Evolutionary conservation across 1,140 invertebrate genomes (phyloP), one percentile per base, ranked within the genome.

Genomic region (Atta texana): DNA sequence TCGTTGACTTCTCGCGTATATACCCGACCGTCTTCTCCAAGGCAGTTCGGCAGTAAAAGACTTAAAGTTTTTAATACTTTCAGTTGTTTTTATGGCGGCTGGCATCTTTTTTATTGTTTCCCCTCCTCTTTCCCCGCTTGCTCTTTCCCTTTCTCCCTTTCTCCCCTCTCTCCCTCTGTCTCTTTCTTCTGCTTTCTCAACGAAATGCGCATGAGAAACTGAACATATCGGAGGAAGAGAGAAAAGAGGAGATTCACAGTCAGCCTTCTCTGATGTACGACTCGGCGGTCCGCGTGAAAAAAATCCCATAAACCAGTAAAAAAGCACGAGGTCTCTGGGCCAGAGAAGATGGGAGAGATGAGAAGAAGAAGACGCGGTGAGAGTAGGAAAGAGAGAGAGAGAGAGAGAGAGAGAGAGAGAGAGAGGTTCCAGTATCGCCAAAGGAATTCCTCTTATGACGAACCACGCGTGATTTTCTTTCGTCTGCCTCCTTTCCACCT

Each of bases 301-400:
- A 95, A 95, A 95, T 95, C 94, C 93, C 94, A 95, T 95, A 95
- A 95, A 95, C 92, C 94, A 95, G 94, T 95, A 94, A 94, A 95
- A 94, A 95, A 95, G 92, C 93, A 94, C 90, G 82, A 89, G 91
- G 91, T 93, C 92, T 92, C 87, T 93, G 90, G 91, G 92, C 92
- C 89, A 89, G 86, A 89, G 80, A 74, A 75, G 75, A 31, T 31
- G 75, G n/a, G 59, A 59, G 76, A 78, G 55, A 55, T 44, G 89
- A 68, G 82, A 64, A 80, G 82, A 76, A 39, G 69, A 72, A 66
- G 76, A 82, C 34, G 86, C 74, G 72, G 71, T 69, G 64, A 57
- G 75, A 31, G 59, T 16, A 5, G 16, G 51, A 53, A 4, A 34
- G 61, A 39, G 34, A 39, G 34, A 8, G 7, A 39, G 34, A 39